phyloP scores from a whole-genome alignment of 2,797 vertebrate species.

The Semotilus atromaculatus region DNA sequence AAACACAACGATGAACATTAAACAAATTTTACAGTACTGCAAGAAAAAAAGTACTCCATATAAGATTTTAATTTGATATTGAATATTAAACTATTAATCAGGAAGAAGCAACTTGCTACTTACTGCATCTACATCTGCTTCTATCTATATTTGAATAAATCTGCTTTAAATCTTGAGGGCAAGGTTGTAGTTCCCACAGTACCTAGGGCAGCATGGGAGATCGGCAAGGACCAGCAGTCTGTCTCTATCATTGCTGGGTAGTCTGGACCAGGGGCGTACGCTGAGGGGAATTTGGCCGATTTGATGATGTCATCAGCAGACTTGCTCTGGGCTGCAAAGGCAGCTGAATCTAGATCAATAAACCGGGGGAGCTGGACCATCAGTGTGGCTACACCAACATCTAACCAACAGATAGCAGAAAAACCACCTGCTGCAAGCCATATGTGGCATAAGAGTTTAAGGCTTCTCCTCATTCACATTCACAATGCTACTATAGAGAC shows the following conservation, averaged over 20 bases:
- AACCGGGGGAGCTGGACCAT: conserved; percentile 52
- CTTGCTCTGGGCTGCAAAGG: conserved; percentile 87
- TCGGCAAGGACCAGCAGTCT: conserved; percentile 86
- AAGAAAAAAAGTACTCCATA: neutral
- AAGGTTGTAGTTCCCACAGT: conserved; percentile 37
- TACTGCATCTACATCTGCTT: neutral
- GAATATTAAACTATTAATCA: neutral
- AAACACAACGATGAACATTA: neutral
- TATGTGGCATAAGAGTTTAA: neutral
- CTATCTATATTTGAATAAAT: neutral
- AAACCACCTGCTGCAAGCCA: neutral
- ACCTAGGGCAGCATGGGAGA: conserved; percentile 86
- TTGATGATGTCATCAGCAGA: conserved; percentile 91
- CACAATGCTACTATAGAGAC: neutral
- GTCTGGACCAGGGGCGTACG: conserved; percentile 83
- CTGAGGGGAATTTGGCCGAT: conserved; percentile 91
- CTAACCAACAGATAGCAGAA: conserved; percentile 20
- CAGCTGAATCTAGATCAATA: conserved; percentile 85
- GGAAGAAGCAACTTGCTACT: neutral
- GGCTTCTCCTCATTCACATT: neutral
- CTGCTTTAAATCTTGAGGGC: neutral
- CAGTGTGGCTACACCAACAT: conserved; percentile 30
- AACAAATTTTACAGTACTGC: neutral
- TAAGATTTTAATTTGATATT: neutral
- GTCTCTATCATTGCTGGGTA: conserved; percentile 88